Percentiles rank a stretch among this genome's conserved stretches.
Conservation (phyloP, 2,113 vertebrate genomes). For the Carassius gibelio region DNA sequence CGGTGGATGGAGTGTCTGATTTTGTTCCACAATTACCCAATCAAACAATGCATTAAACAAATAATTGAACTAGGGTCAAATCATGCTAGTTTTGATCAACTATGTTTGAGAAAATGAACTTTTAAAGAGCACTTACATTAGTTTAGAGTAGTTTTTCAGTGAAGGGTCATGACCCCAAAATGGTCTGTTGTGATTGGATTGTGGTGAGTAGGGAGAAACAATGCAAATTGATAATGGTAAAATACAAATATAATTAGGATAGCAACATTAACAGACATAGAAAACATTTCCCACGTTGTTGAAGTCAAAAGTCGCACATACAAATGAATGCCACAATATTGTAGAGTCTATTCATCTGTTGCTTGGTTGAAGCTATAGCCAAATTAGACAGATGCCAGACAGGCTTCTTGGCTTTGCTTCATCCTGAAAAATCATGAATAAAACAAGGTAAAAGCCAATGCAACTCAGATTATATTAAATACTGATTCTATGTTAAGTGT, state of each 20-base stretch:
- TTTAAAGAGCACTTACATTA: not conserved
- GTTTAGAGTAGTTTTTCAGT: too few relatives aligned
- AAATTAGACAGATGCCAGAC: too few relatives aligned
- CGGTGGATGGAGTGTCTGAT: constrained; percentile 25
- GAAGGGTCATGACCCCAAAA: not conserved
- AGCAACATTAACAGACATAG: not conserved
- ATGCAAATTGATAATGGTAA: not conserved
- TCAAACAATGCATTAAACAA: constrained; percentile 27
- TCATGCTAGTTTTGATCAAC: not conserved
- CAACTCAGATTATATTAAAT: too few relatives aligned
- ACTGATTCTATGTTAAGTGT: too few relatives aligned
- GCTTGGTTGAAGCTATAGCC: too few relatives aligned
- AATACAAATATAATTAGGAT: not conserved
- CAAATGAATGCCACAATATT: too few relatives aligned
- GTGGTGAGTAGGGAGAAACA: not conserved
- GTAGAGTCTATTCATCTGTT: too few relatives aligned
- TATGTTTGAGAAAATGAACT: constrained; percentile 10
- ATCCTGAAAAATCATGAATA: too few relatives aligned
- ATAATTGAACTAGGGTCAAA: constrained; percentile 20
- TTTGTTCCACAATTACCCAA: constrained; percentile 46
- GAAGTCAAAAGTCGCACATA: too few relatives aligned
- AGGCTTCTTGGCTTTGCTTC: too few relatives aligned
- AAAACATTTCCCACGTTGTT: too few relatives aligned
- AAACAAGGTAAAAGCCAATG: too few relatives aligned
- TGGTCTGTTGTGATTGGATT: not conserved